Conservation (phyloP, 1,140 invertebrate genomes). For the Hylaeus anthracinus region DNA sequence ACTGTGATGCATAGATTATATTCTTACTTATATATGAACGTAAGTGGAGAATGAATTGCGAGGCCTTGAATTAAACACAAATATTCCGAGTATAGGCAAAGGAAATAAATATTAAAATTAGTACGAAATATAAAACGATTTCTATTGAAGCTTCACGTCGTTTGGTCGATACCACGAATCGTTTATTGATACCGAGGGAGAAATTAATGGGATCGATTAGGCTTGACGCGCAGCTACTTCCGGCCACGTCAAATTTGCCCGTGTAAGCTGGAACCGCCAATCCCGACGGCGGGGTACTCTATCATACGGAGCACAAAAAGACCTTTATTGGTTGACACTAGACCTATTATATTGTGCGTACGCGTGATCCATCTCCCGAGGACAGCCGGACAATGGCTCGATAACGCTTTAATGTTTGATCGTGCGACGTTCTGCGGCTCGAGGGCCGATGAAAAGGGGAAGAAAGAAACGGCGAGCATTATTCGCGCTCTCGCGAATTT, state of each 20-base stretch:
- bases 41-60: too few species aligned
- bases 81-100: too few species aligned
- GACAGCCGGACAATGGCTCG: constrained; percentile 75
- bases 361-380: constrained; percentile 76
- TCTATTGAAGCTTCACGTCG: not conserved
- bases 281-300: constrained; percentile 64
- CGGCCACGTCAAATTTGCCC: constrained; percentile 52
- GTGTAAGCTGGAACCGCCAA: constrained; percentile 34
- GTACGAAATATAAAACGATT: too few species aligned
- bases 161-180: not conserved
- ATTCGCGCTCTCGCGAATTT: constrained; percentile 28
- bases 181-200: not conserved
- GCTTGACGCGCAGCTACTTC: not conserved
- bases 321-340: constrained; percentile 76
- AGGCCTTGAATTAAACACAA: too few species aligned
- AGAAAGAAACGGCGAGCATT: not conserved
- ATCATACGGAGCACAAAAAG: constrained; percentile 75
- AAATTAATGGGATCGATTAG: constrained; percentile 10
- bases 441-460: constrained; percentile 13
- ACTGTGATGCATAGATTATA: too few species aligned
- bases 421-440: constrained; percentile 30
- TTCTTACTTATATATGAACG: too few species aligned
- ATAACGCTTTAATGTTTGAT: constrained; percentile 67
- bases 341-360: constrained; percentile 73
- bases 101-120: too few species aligned